These are phyloP conservation scores for Steinernema feltiae DNA, from an alignment of 1,140 invertebrate genomes.

Conservation along the genomic window DNA sequence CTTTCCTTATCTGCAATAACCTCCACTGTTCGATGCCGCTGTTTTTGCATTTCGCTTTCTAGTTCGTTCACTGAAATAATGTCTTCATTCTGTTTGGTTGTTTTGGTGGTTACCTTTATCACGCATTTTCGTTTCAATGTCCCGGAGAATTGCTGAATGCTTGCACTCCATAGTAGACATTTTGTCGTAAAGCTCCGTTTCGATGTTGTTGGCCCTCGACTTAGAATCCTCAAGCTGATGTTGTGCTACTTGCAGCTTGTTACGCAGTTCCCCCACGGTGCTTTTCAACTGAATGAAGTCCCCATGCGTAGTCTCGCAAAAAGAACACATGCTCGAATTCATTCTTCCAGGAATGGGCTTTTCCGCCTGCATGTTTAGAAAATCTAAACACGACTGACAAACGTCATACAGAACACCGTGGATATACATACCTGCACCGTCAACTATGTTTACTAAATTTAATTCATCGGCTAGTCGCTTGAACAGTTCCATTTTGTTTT, in stretches of 20 bases:
- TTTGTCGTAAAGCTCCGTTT: background rate
- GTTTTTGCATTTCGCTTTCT: slow-evolving; percentile 35
- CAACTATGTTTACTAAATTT: background rate
- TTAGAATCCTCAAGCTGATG: background rate
- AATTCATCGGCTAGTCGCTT: background rate
- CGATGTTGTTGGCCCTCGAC: background rate
- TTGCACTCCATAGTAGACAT: background rate
- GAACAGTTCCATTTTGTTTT: background rate
- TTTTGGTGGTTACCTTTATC: background rate
- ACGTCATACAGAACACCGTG: too few species aligned
- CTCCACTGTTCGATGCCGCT: slow-evolving; percentile 26
- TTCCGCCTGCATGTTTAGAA: background rate
- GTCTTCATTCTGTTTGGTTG: background rate
- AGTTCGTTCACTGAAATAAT: slow-evolving; percentile 24
- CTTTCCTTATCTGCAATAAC: slow-evolving; percentile 35
- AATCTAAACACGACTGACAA: background rate
- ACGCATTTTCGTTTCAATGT: background rate
- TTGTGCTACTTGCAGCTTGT: background rate
- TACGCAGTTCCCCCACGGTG: background rate
- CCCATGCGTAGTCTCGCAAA: background rate
- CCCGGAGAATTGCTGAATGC: background rate
- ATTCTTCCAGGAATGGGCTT: background rate
- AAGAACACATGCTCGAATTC: background rate
- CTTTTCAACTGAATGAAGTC: background rate
- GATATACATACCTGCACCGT: background rate